Evolutionary conservation across 2,888 invertebrate genomes (phyloP), one percentile per base, ranked within the genome.

Genomic region (Cryptocephalus moraei): DNA sequence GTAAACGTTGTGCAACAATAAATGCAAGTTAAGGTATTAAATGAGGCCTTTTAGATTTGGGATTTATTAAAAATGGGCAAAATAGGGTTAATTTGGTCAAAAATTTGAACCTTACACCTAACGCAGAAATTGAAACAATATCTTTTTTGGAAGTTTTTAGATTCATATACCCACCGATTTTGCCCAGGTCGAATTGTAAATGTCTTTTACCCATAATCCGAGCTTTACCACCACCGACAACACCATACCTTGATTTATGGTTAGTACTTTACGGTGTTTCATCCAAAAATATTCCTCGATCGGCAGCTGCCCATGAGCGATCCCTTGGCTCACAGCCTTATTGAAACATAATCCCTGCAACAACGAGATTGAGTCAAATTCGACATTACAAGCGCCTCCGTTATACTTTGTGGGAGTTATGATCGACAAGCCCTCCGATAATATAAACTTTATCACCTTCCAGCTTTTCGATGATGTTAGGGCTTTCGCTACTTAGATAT

Each of bases 361-460:
- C 34, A 43, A 41, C 22, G 12, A 49, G 4, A 11, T 6, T 36
- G n/a, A 36, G 11, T 36, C 12, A 42, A 10, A 44, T 32, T 32
- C 32, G 33, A 41, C n/a, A 8, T 10, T 32, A 43, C 12, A 8
- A 31, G 33, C 12, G n/a, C 11, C n/a, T 42, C 9, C 22, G 11
- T 36, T 45, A 58, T 66, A 82, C 89, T 77, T 96, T 97, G 57
- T 94, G 87, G 58, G 86, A 80, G 73, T 99, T 99, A 67, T 99
- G 97, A 73, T 99, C 99, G 0, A 99, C 94, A 40, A 99, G 73
- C 31, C 96, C 99, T 38, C 99, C 99, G 67, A 99, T 96, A 43
- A 99, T 82, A 64, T 97, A 99, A 41, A 84, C 79, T 64, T 85
- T 85, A 52, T 83, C 78, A 14, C 85, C 79, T 57, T 89, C 84